Evolutionary conservation across 2,888 invertebrate genomes (phyloP), one percentile per base, ranked within the genome.

Genomic region (Diarsia rubi): DNA sequence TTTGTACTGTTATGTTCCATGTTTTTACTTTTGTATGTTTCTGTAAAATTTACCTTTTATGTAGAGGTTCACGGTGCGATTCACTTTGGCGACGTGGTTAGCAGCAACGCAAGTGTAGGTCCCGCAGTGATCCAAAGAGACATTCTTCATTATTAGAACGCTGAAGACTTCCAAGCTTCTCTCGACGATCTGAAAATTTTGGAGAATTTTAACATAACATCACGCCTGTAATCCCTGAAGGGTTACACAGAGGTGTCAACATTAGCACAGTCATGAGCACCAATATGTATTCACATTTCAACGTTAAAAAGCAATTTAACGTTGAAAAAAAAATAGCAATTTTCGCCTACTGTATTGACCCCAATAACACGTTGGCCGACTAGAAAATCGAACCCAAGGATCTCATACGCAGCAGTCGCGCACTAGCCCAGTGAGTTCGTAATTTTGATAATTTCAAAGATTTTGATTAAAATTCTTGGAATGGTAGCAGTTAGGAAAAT

Each of bases 61-160:
- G 93, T 98, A 97, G 82, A 98, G 94, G 87, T 98, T 97, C 21
- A 97, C 97, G 27, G 98, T 98, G 84, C 97, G 97, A 90, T 98
- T 97, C 63, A 97, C 97, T 92, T 97, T 97, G 8, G 98, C 97
- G 9, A 98, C 98, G 72, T 97, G 97, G 91, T 98, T 98, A 16
- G 97, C 97, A 5, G 98, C 98, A 52, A 97, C 97, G 90, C 98
- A 98, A 14, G 98, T 98, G 89, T 98, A 98, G 27, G 97, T 97
- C 0, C 98, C 98, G 85, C 97, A 97, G 87, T 98, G 98, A 77
- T 97, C 97, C 66, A 98, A 94, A 65, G 97, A 97, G n/a, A 98
- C 98, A 91, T 98, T 97, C 94, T 98, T 98, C 90, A 98, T 97
- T 69, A 98, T 97, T 72, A 98, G 93, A 82, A 98, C 97, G 87